Evolutionary conservation across 1,140 invertebrate genomes (phyloP).

Genomic region (Drosophila sp.): DNA sequence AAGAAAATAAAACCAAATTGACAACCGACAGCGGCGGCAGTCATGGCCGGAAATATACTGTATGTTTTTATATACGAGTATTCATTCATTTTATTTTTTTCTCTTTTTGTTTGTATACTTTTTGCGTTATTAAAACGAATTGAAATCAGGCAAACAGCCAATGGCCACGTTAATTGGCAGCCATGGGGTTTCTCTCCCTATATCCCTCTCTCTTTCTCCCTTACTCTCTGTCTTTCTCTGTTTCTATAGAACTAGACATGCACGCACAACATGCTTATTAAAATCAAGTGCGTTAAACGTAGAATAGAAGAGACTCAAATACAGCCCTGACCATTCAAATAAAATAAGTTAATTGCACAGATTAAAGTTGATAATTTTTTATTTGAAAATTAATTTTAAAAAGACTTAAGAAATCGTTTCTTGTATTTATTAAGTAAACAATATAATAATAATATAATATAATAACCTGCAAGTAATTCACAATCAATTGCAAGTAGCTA

Average conservation of each 20-base stretch:
- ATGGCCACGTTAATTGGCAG: slow-evolving; percentile 63
- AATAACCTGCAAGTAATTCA: too few relatives aligned
- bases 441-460: too few relatives aligned
- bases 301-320: not conserved
- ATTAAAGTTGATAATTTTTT: not conserved
- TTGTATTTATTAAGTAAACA: too few relatives aligned
- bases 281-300: slow-evolving; percentile 61
- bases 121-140: slow-evolving; percentile 49
- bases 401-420: too few relatives aligned
- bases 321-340: not conserved
- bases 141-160: slow-evolving; percentile 49
- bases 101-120: slow-evolving; percentile 1
- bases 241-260: not conserved
- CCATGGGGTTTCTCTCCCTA: slow-evolving; percentile 12
- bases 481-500: too few relatives aligned
- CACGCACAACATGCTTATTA: slow-evolving; percentile 52
- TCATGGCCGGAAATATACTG: slow-evolving; percentile 61
- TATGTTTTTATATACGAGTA: slow-evolving; percentile 22
- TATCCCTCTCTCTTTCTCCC: not conserved
- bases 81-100: not conserved
- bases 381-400: too few relatives aligned
- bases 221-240: not conserved
- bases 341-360: not conserved
- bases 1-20: slow-evolving; percentile 61
- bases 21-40: slow-evolving; percentile 54